Conservation (phyloP, 2,797 vertebrate genomes). For the Poecile montanus region DNA sequence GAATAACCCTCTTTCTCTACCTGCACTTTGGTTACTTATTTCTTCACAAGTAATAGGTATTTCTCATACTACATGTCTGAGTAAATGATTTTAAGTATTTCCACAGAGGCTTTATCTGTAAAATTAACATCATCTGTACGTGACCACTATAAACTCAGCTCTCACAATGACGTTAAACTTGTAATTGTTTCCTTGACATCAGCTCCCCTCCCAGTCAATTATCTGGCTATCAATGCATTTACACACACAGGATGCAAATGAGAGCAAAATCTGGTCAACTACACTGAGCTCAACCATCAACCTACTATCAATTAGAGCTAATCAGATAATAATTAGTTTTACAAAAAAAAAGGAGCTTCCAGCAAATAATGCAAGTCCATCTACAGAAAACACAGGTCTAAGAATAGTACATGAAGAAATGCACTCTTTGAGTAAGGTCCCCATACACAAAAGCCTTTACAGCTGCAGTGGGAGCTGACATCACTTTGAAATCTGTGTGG, state of each 20-base stretch:
- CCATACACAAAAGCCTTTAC: neutral
- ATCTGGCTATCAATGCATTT: neutral
- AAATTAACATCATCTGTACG: neutral
- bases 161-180: neutral
- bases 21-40: neutral
- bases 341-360: neutral
- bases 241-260: neutral
- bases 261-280: neutral
- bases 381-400: neutral
- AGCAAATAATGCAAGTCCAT: neutral
- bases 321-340: neutral
- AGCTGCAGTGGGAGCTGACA: neutral
- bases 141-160: neutral
- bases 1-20: neutral
- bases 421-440: neutral
- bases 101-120: neutral
- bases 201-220: neutral
- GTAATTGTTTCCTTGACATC: neutral
- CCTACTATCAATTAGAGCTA: neutral
- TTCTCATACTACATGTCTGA: neutral
- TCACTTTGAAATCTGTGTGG: neutral
- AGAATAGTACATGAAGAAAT: neutral
- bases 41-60: neutral
- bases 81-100: neutral
- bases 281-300: neutral